Evolutionary conservation across 2,797 vertebrate genomes (phyloP), one percentile per base, ranked within the genome.

Genomic region (Nothura maculosa): DNA sequence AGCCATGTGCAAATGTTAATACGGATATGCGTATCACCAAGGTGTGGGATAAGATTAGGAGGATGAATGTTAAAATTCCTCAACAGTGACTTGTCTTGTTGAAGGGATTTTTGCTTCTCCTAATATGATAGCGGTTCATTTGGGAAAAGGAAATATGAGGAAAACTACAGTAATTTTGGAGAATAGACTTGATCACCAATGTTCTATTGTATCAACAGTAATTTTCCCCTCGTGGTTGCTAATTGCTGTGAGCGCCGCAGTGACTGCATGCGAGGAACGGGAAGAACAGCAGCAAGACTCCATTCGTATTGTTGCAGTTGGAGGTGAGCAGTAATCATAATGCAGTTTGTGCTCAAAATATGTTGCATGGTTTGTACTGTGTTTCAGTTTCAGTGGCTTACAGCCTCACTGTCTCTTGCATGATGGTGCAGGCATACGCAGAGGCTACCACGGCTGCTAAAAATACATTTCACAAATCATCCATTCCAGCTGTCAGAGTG

Each of bases 401-500:
- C 45, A 63, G 75, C 72, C 80, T 79, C 38, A 58, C 80, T 87
- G 9, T 3, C 61, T 82, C 20, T 73, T 91, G 57, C 81, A 83
- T 87, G 87, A 90, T 84, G 89, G 87, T 40, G 88, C 81, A 87
- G 74, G 61, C 84, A 62, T 81, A 83, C 63, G 18, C 57, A 3
- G 25, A 74, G 90, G 66, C 86, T 84, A 93, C 34, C 54, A 40
- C 25, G 64, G 18, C 87, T 97, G 94, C 94, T 94, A 95, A 96
- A 97, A 97, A 96, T 96, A 96, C 85, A 63, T 85, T 89, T 91
- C 93, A 94, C 85, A 88, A 92, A 88, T 81, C 91, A 93, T 81
- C 91, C 94, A 87, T 96, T 96, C 95, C 94, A 94, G 93, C 92
- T 93, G 94, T 85, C 94, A 67, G 92, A 61, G 45, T 79, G 87